These are phyloP conservation scores for Glyphotaelius pellucidus DNA, from an alignment of 2,888 invertebrate species.

Conservation along the genomic window DNA sequence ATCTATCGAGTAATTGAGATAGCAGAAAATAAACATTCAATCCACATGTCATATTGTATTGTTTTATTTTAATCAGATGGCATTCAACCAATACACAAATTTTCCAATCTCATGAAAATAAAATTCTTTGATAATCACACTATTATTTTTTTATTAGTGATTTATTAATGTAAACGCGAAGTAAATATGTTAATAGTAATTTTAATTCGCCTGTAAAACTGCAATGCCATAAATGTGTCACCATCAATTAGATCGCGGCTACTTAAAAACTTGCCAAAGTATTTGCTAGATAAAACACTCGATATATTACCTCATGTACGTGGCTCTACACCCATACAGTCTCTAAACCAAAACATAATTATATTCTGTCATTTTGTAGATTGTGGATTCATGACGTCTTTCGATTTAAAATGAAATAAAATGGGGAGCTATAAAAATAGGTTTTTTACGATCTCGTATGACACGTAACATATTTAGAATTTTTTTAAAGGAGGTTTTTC, in stretches of 20 bases:
- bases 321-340: too few relatives aligned
- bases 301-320: background rate
- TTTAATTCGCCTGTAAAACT: background rate
- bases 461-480: background rate
- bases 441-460: background rate
- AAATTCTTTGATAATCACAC: background rate
- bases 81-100: background rate
- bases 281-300: background rate
- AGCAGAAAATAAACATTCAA: background rate
- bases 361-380: background rate
- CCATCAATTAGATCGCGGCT: background rate
- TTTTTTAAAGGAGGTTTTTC: too few relatives aligned
- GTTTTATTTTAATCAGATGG: background rate
- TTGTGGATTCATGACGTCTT: background rate
- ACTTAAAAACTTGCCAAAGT: background rate
- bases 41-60: background rate
- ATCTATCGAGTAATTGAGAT: background rate
- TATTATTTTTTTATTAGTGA: background rate
- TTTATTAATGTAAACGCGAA: background rate
- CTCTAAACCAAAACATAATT: background rate
- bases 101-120: background rate
- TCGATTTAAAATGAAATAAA: background rate
- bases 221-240: background rate
- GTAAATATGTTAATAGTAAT: background rate
- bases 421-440: background rate